Conservation (phyloP, 2,797 vertebrate species). For the Hypotaenidia okinawae region DNA sequence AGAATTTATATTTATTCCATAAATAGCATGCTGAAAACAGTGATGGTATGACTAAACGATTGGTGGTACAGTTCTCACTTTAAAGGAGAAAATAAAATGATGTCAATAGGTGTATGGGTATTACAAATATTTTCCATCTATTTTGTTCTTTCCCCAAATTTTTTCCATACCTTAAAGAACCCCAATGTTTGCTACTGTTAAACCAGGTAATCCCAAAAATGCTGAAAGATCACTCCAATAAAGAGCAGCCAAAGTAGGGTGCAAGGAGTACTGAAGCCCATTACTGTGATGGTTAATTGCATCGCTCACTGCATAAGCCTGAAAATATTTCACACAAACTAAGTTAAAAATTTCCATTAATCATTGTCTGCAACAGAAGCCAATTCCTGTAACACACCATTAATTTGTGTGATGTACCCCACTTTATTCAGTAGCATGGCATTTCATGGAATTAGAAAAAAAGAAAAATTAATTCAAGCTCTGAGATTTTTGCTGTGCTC, state of each 20-base stretch:
- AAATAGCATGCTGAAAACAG: not conserved
- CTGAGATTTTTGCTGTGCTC: not conserved
- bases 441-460: not conserved
- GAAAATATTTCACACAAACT: not conserved
- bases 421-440: not conserved
- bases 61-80: not conserved
- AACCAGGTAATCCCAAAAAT: not conserved
- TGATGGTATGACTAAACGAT: not conserved
- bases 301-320: not conserved
- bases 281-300: not conserved
- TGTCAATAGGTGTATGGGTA: not conserved
- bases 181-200: not conserved
- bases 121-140: not conserved
- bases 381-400: not conserved
- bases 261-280: not conserved
- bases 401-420: not conserved
- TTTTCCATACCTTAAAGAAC: not conserved
- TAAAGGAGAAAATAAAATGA: not conserved
- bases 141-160: not conserved
- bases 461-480: not conserved
- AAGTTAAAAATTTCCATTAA: slow-evolving; percentile 30
- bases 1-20: not conserved
- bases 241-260: not conserved
- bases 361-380: slow-evolving; percentile 6
- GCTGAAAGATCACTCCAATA: not conserved